These are phyloP conservation scores for Ooceraea biroi DNA, from an alignment of 1,140 invertebrate genomes.

Conservation along the genomic window DNA sequence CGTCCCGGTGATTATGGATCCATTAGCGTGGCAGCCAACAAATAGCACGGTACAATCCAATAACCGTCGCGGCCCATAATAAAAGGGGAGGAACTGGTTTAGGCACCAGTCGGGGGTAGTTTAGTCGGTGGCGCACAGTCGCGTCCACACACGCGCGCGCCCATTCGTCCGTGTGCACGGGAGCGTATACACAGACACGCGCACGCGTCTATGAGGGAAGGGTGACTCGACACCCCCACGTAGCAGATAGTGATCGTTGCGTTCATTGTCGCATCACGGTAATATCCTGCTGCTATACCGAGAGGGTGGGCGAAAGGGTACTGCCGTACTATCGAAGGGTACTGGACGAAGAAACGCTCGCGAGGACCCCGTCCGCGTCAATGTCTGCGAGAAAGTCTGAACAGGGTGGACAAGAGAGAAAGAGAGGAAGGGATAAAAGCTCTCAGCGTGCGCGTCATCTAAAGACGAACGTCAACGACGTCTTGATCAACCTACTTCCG, in stretches of 20 bases:
- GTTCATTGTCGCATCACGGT: conserved; percentile 82
- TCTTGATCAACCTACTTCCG: conserved; percentile 57
- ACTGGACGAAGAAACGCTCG: conserved; percentile 38
- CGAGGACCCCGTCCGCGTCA: conserved; percentile 57
- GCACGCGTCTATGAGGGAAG: background rate
- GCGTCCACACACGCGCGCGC: conserved; percentile 15
- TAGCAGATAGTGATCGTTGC: conserved; percentile 81
- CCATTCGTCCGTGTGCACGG: background rate
- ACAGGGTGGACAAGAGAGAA: conserved; percentile 72
- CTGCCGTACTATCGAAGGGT: too few species aligned
- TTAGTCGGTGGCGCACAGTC: conserved; percentile 70
- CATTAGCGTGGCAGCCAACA: conserved; percentile 84
- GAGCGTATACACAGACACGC: conserved; percentile 1
- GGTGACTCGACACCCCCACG: conserved; percentile 58
- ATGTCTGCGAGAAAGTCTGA: conserved; percentile 65
- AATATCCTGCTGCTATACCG: conserved; percentile 72
- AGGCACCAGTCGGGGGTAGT: conserved; percentile 83
- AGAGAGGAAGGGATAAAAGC: conserved; percentile 81
- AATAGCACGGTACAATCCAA: conserved; percentile 84
- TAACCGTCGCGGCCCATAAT: conserved; percentile 82
- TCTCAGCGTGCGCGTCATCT: conserved; percentile 77
- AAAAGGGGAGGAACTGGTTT: conserved; percentile 81
- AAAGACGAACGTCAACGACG: conserved; percentile 70
- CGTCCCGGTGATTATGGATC: conserved; percentile 83
- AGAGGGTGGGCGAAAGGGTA: background rate